A percentile compares a stretch with the other conserved stretches of the same genome.
phyloP scores from a whole-genome alignment of 2,113 vertebrate species.

The Corythaeola cristata region DNA sequence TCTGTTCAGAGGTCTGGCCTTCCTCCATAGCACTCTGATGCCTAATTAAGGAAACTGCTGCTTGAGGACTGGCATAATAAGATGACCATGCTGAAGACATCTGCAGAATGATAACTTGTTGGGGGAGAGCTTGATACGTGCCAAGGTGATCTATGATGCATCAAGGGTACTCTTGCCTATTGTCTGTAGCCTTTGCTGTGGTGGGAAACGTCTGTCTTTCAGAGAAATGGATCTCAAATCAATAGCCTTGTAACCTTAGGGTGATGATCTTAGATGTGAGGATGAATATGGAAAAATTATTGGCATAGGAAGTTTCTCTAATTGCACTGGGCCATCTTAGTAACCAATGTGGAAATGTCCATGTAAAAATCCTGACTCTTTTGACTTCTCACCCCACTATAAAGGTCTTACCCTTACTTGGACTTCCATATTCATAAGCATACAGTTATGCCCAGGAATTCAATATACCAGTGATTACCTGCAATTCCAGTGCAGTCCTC shows the following conservation, averaged over 20 bases:
- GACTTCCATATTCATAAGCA: not conserved
- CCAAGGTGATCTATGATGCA: not conserved
- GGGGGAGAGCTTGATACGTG: not conserved
- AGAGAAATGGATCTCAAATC: conserved; percentile 15
- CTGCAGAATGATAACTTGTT: not conserved
- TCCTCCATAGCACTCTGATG: not conserved
- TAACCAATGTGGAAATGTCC: not conserved
- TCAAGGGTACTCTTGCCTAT: not conserved
- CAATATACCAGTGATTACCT: not conserved
- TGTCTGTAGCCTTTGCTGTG: not conserved
- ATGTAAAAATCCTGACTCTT: not conserved
- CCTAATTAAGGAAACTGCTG: not conserved
- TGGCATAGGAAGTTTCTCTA: not conserved
- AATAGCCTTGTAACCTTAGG: conserved; percentile 11
- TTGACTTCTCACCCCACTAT: not conserved
- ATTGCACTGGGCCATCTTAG: not conserved
- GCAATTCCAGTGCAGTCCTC: not conserved
- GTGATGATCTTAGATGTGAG: not conserved
- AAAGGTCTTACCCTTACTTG: not conserved
- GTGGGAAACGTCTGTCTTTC: not conserved
- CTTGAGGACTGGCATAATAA: not conserved
- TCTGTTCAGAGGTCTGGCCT: not conserved
- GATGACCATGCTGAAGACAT: not conserved
- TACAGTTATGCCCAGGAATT: not conserved
- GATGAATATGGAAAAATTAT: conserved; percentile 20